These are phyloP conservation scores for Porites lutea DNA, from an alignment of 64 coral and sea anemone species.

Conservation along the genomic window DNA sequence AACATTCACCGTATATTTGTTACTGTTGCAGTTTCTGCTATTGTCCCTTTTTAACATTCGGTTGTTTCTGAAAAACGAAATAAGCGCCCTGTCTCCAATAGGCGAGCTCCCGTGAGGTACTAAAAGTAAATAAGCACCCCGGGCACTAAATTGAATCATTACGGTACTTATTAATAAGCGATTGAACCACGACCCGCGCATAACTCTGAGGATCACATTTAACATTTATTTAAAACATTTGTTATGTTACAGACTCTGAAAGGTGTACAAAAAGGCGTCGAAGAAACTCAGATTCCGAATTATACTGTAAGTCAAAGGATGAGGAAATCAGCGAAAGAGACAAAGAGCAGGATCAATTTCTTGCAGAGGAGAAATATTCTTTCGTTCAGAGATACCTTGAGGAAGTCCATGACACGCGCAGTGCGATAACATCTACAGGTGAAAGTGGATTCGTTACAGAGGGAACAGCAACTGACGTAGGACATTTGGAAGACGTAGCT, in stretches of 20 bases:
- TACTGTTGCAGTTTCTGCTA: no score
- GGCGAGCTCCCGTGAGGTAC: no score
- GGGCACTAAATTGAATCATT: no score
- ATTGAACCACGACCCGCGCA: no score
- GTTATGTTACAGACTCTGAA: background rate
- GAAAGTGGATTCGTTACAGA: background rate
- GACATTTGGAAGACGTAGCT: background rate
- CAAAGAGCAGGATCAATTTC: background rate
- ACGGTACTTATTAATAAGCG: no score
- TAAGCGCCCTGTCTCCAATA: no score
- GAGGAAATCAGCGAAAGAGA: background rate
- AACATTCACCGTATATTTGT: no score
- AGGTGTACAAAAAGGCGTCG: background rate
- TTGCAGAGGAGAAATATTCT: background rate
- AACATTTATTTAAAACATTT: no score
- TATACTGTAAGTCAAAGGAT: background rate
- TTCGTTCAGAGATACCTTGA: background rate
- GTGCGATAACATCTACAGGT: background rate
- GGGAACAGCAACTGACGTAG: background rate
- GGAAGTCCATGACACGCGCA: background rate
- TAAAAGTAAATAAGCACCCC: no score
- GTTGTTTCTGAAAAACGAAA: no score
- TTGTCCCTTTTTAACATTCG: no score
- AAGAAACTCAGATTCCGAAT: constrained; percentile 10
- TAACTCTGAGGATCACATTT: no score